Evolutionary conservation across 2,888 invertebrate species (phyloP).

Genomic region (Zeuzera pyrina): DNA sequence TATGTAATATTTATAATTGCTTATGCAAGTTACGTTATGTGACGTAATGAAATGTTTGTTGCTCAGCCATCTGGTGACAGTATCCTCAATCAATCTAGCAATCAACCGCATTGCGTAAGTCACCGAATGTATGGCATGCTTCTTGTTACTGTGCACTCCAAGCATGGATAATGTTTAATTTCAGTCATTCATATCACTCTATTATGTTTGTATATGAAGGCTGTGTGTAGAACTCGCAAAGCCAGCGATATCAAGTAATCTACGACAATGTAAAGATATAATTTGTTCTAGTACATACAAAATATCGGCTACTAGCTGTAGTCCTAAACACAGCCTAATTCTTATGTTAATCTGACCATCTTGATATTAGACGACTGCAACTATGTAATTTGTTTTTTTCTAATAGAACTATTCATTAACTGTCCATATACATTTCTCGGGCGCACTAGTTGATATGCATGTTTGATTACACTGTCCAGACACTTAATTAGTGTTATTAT

Average conservation of each 20-base stretch:
- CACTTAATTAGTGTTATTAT: no score
- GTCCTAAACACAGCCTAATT: constrained; percentile 21
- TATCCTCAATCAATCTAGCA: constrained; percentile 93
- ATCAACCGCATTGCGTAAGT: constrained; percentile 95
- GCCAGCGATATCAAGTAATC: no score
- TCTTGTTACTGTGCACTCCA: constrained; percentile 47
- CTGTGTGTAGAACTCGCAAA: no score
- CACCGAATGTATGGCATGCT: constrained; percentile 54
- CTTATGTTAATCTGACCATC: constrained; percentile 10
- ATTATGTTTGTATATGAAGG: no score
- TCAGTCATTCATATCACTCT: no score
- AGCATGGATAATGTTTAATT: constrained; percentile 48
- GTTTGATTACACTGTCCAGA: no score
- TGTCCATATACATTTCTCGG: neutral
- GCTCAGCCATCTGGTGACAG: constrained; percentile 93
- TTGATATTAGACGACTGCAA: constrained; percentile 8
- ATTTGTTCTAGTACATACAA: constrained; percentile 3
- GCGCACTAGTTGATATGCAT: constrained; percentile 23
- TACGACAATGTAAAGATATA: no score
- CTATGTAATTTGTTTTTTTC: no score
- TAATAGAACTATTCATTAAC: constrained; percentile 5
- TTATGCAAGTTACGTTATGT: constrained; percentile 58
- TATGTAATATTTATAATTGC: constrained; percentile 24
- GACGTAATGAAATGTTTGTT: constrained; percentile 67
- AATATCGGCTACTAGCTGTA: constrained; percentile 6